Base-by-base conservation (phyloP, 2,797 vertebrate species). In the Rousettus madagascariensis region DNA sequence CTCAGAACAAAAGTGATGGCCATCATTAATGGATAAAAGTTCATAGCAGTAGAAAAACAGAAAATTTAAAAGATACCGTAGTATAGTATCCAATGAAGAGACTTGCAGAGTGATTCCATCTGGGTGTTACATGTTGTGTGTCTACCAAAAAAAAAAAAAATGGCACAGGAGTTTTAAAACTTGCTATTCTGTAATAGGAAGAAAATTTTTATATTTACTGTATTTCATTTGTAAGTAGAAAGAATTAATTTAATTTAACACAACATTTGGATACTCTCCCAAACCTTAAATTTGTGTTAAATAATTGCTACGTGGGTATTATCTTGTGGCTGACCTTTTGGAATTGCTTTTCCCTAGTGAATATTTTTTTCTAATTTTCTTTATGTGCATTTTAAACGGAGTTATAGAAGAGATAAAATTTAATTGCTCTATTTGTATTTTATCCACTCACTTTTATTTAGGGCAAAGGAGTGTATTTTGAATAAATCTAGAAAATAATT, bases 341-440 rank as follows among this genome's bases (percentile, higher is more conserved):
- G 57, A 74, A 85, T 94, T 95, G 53, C 61, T 87, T 96, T 94
- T 85, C 71, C 38, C 65, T 71, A 61, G 87, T 84, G 78, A 92
- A 92, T 30, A 75, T 90, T 87, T 92, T 63, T 66, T 78, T 41
- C 74, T 71, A 53, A 68, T 91, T 94, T 80, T 94, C 36, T 93
- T 92, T 71, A 90, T 57, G 36, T 95, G 65, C 30, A 72, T 86
- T 96, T 97, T 92, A 75, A 75, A 83, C 13, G n/a, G 77, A 74
- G 43, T 79, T 77, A 16, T 2, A 41, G 78, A 41, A 94, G 12
- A 30, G 59, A 86, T 93, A 59, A 19, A 86, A 92, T 90, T 86
- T 92, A 93, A 94, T 92, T 89, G 65, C 49, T 96, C 43, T 94
- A 49, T 88, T 95, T 97, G 51, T 87, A 93, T 94, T 94, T 96